These are phyloP conservation scores for Urocyon cinereoargenteus DNA, from an alignment of 2,797 vertebrate genomes.

Conservation along the genomic window DNA sequence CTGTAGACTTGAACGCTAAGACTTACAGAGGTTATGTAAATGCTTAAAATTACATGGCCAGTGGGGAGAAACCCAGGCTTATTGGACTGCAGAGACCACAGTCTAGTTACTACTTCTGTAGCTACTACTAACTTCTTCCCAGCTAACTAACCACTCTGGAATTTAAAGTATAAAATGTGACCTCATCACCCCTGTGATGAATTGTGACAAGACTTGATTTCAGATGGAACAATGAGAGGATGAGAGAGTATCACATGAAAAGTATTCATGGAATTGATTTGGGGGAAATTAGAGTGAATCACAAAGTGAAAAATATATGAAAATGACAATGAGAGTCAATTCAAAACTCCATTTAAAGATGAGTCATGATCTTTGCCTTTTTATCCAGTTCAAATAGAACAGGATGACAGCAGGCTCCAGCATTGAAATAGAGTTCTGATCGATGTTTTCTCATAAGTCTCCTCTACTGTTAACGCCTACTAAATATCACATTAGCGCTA, in stretches of 20 bases:
- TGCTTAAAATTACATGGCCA: neutral
- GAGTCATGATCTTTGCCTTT: conserved; percentile 58
- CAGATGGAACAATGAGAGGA: conserved; percentile 29
- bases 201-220: conserved; percentile 43
- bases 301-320: neutral
- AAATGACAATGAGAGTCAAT: conserved; percentile 16
- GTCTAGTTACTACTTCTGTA: neutral
- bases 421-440: neutral
- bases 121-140: neutral
- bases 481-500: neutral
- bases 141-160: neutral
- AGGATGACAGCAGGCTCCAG: neutral
- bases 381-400: neutral
- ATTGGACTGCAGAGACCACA: neutral
- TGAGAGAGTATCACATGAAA: neutral
- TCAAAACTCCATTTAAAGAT: conserved; percentile 57
- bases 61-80: neutral
- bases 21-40: neutral
- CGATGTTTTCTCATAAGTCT: conserved; percentile 43
- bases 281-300: conserved; percentile 10
- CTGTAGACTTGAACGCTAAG: conserved; percentile 29
- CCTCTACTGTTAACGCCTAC: neutral
- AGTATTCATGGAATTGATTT: conserved; percentile 28
- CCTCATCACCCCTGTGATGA: neutral
- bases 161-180: conserved; percentile 29